A percentile compares a stretch with the other conserved stretches of the same genome.
These are phyloP conservation scores for Struthidea cinerea DNA, from an alignment of 2,113 vertebrate genomes.

Conservation along the genomic window DNA sequence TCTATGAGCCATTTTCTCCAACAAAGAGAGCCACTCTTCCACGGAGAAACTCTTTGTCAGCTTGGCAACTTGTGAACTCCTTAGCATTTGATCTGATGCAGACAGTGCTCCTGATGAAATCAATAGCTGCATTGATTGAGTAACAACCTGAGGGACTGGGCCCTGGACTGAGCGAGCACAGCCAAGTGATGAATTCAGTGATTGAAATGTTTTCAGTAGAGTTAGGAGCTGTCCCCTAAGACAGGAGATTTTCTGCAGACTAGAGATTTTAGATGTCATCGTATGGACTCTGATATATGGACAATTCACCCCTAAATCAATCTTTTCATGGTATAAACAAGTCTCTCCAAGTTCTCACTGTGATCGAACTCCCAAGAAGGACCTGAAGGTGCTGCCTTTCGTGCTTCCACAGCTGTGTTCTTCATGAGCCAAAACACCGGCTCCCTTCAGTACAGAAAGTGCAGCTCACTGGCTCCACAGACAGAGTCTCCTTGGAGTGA, in stretches of 20 bases:
- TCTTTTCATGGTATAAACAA: not conserved
- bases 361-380: not conserved
- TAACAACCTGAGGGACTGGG: not conserved
- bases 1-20: not conserved
- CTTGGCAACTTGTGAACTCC: not conserved
- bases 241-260: not conserved
- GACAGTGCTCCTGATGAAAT: conserved; percentile 19
- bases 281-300: not conserved
- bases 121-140: conserved; percentile 14
- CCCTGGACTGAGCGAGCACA: not conserved
- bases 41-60: conserved; percentile 20
- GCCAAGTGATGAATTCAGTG: not conserved
- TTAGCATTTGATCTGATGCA: conserved; percentile 13
- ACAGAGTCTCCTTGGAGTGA: not conserved
- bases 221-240: not conserved
- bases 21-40: not conserved
- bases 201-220: conserved; percentile 21
- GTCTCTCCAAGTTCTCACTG: not conserved
- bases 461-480: not conserved
- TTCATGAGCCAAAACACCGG: not conserved
- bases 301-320: not conserved
- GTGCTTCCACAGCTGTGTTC: not conserved
- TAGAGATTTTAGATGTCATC: not conserved
- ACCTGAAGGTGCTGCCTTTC: not conserved
- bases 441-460: not conserved